Base-by-base conservation (phyloP, 2,113 vertebrate genomes). In the Chloroceryle aenea region DNA sequence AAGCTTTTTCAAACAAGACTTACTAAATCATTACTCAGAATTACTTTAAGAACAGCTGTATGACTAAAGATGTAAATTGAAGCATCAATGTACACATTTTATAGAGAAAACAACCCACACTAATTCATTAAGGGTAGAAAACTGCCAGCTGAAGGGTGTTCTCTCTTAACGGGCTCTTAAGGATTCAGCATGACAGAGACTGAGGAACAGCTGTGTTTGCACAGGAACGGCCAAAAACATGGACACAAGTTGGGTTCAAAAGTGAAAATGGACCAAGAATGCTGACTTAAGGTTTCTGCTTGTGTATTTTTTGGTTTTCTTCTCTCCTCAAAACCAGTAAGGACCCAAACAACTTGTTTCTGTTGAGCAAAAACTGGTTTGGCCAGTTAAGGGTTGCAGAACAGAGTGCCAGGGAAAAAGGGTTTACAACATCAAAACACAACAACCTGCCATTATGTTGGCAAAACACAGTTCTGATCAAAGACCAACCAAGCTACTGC, bases 361-460 rank as follows among this genome's bases (percentile, higher is more conserved):
- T 69, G 36, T 32, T 38, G 16, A 93, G 38, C 29, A 79, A 64
- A 81, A 96, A 85, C 76, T 90, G 71, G 90, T 94, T 94, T 85
- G 78, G 71, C 78, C 78, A 88, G 91, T 96, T 92, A 73, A 93
- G 36, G 58, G 64, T 42, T 55, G 30, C 53, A 34, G 32, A 89
- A 48, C 75, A 14, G 21, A 53, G 23, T 80, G 43, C 8, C 32
- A 69, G 4, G 9, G 42, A 32, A 76, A 63, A 66, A 52, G 9
- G 20, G n/a, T 80, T 82, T 36, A 42, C 27, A 81, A 22, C 13
- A 73, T 29, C 25, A 43, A 36, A 89, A 90, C 72, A 87, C 32
- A 69, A 47, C 32, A 79, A 76, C 30, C 84, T 43, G 19, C 34
- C 43, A 85, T 72, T 48, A 59, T 34, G 42, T 34, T 83, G 81